Percentiles rank a stretch among this genome's conserved stretches.
Conservation (phyloP, 1,140 invertebrate species). For the Nephotettix cincticeps region DNA sequence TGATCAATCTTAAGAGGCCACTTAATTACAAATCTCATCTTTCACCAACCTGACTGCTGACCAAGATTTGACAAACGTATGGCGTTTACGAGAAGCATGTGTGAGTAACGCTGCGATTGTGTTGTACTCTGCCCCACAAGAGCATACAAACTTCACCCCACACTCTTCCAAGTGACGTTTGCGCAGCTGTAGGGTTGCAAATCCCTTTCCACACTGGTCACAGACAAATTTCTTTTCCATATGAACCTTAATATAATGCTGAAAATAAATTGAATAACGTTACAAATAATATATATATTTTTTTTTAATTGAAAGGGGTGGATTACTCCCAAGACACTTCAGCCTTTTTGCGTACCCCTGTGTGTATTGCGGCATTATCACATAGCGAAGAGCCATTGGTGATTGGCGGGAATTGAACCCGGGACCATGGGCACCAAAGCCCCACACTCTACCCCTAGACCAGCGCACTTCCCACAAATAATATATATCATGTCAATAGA, state of each 20-base stretch:
- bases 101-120: background rate
- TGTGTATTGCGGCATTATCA: too few species aligned
- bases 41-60: conserved; percentile 12
- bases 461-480: background rate
- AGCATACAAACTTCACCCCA: conserved; percentile 20
- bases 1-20: too few species aligned
- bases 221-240: conserved; percentile 26
- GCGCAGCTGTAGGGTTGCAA: background rate
- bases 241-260: conserved; percentile 22
- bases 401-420: too few species aligned
- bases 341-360: too few species aligned
- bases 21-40: too few species aligned
- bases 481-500: too few species aligned
- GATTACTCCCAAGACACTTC: too few species aligned
- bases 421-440: too few species aligned
- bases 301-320: too few species aligned
- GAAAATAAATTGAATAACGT: background rate
- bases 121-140: conserved; percentile 7
- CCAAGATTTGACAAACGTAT: conserved; percentile 22
- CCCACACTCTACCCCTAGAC: too few species aligned
- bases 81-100: background rate
- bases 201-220: conserved; percentile 15
- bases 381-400: too few species aligned
- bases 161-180: conserved; percentile 14
- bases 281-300: background rate